phyloP scores from a whole-genome alignment of 2,888 invertebrate species.

The Pyrrhia umbra region DNA sequence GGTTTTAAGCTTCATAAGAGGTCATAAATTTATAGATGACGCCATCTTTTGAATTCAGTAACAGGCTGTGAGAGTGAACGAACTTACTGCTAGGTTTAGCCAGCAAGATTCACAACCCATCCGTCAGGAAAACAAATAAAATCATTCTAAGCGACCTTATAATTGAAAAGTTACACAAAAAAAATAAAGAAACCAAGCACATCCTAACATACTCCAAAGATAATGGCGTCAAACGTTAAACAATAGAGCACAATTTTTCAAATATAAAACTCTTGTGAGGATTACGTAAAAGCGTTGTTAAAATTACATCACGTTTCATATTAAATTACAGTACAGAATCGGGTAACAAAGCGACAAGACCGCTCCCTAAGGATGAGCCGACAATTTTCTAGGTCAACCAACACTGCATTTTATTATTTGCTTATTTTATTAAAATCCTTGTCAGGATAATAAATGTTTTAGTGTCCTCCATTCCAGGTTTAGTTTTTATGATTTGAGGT shows the following conservation, averaged over 20 bases:
- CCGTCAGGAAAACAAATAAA: not conserved
- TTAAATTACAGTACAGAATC: constrained; percentile 75
- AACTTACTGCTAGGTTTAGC: too few species aligned
- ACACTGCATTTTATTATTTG: constrained; percentile 72
- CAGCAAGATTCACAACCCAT: too few species aligned
- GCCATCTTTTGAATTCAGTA: too few species aligned
- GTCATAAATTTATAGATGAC: too few species aligned
- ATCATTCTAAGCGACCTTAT: not conserved
- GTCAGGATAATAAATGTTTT: constrained; percentile 49
- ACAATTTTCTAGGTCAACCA: constrained; percentile 71
- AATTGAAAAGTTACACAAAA: not conserved
- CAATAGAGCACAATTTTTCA: constrained; percentile 47
- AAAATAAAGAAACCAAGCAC: not conserved
- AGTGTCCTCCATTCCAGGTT: constrained; percentile 26
- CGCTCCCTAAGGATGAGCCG: constrained; percentile 69
- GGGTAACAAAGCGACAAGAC: constrained; percentile 69
- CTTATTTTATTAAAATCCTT: constrained; percentile 65
- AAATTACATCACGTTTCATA: constrained; percentile 79
- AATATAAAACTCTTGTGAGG: constrained; percentile 55
- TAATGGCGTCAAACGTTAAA: constrained; percentile 49
- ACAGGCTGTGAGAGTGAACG: too few species aligned
- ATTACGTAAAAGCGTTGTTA: constrained; percentile 57
- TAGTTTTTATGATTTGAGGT: not conserved
- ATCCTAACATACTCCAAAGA: constrained; percentile 34
- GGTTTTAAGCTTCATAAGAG: too few species aligned